Percentiles rank a stretch among this genome's conserved stretches.
phyloP scores from a whole-genome alignment of 2,113 vertebrate genomes.

The Heterotilapia buettikoferi region DNA sequence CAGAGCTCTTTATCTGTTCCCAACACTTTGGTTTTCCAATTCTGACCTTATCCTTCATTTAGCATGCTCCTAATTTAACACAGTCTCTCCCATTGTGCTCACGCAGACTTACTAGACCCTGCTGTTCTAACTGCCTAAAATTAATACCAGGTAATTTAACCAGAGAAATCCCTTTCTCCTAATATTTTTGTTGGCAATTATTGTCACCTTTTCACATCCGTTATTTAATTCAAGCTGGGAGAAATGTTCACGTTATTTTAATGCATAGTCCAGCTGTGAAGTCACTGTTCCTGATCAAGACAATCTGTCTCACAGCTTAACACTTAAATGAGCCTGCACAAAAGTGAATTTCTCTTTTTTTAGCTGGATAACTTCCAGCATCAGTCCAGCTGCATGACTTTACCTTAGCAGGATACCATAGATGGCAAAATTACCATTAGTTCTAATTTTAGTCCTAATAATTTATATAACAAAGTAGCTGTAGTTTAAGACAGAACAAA shows the following conservation, averaged over 20 bases:
- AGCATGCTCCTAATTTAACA: slow-evolving; percentile 47
- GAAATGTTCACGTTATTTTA: not conserved
- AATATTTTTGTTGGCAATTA: slow-evolving; percentile 27
- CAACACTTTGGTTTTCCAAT: slow-evolving; percentile 47
- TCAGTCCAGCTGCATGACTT: not conserved
- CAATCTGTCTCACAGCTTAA: not conserved
- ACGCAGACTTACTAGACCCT: slow-evolving; percentile 19
- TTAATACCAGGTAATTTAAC: slow-evolving; percentile 54
- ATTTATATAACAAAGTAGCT: not conserved
- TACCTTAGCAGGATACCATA: not conserved
- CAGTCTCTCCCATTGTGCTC: slow-evolving; percentile 4
- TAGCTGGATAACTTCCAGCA: not conserved
- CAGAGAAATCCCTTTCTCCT: slow-evolving; percentile 1
- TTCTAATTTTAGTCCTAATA: not conserved
- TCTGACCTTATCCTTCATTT: slow-evolving; percentile 54
- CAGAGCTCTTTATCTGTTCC: slow-evolving; percentile 44
- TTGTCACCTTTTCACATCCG: not conserved
- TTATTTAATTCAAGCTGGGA: not conserved
- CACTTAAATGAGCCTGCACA: not conserved
- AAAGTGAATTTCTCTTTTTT: not conserved
- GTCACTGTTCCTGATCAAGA: not conserved
- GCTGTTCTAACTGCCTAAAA: slow-evolving; percentile 34
- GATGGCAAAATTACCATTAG: not conserved
- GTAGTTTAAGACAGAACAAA: not conserved
- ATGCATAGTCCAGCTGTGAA: not conserved